Evolutionary conservation across 2,113 vertebrate genomes (phyloP).

Genomic region (Sinocyclocheilus anophthalmus): DNA sequence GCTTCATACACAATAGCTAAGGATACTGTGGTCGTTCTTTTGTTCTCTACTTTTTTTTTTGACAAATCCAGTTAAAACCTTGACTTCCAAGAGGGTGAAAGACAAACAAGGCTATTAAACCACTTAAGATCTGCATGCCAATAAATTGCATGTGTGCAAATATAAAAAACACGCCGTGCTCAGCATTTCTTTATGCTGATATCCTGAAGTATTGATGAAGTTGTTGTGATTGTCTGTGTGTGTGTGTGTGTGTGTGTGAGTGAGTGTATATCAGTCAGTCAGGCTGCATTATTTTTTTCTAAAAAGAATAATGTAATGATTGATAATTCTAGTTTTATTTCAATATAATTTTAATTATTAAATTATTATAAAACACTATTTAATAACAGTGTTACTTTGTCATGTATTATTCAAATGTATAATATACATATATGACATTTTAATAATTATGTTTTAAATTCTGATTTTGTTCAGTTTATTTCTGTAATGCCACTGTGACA

Average conservation of each 20-base stretch:
- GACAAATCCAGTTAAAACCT: conserved; percentile 15
- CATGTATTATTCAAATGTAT: not conserved
- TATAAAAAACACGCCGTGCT: not conserved
- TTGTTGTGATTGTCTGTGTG: not conserved
- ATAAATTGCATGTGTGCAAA: not conserved
- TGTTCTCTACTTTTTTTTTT: not conserved
- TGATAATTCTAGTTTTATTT: too few relatives aligned
- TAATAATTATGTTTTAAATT: not conserved
- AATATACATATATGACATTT: not conserved
- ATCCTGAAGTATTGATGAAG: not conserved
- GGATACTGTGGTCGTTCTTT: conserved; percentile 10
- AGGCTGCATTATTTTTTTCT: too few relatives aligned
- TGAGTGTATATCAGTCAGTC: not conserved
- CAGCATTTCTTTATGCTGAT: conserved; percentile 17
- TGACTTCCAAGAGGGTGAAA: conserved; percentile 1
- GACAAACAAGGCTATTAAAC: conserved; percentile 20
- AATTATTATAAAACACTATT: too few relatives aligned
- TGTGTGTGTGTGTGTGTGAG: not conserved
- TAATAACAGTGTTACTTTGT: too few relatives aligned
- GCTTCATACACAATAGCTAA: conserved; percentile 11
- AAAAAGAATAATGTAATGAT: too few relatives aligned
- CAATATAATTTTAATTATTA: too few relatives aligned
- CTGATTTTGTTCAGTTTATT: not conserved
- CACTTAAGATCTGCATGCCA: conserved; percentile 10
- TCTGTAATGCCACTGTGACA: not conserved